Base-by-base conservation (phyloP, 2,113 vertebrate genomes). In the Vombatus ursinus region DNA sequence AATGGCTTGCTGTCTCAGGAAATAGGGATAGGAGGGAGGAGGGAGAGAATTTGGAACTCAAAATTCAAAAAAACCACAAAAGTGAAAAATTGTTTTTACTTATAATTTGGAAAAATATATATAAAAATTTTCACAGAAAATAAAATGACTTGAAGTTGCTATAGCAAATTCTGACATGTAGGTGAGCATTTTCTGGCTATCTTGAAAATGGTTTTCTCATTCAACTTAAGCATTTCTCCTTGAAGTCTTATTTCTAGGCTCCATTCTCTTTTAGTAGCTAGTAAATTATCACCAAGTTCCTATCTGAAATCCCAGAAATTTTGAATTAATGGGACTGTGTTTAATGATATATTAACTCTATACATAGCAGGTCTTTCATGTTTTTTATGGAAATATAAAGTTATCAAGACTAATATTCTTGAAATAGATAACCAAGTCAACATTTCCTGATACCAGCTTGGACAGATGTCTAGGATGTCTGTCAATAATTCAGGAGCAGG, bases 211-310 rank as follows among this genome's bases (percentile, higher is more conserved):
- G 25, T 28, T 93, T 90, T 96, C 52, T 47, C n/a, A 47, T 61
- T 89, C 89, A 92, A 50, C 37, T 89, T 52, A 61, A 93, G 44
- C 51, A 24, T 91, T 93, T 96, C 94, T 95, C 0, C 50, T n/a
- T 77, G 44, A 95, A 84, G 37, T 52, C 47, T 90, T 91, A 50
- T 50, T 84, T 84, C 44, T 84, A 84, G 44, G 19, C 90, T 51
- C 8, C 28, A 1, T 89, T 95, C 52, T 53, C 68, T 94, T 94
- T 92, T 47, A 89, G 16, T 31, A 54, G 7, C 44, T 16, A 68
- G 3, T 94, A 52, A 94, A 92, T 47, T 61, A 37, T 68, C 3
- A 14, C 61, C 31, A 68, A 68, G 31, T 37, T 68, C 61, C 31
- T 68, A 68, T 37, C 12, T 37, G 31, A 68, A 90, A 24, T 50